Percentiles rank a stretch among this genome's conserved stretches.
These are phyloP conservation scores for Heterodera filipjevi DNA, from an alignment of 2,888 invertebrate species.

Conservation along the genomic window DNA sequence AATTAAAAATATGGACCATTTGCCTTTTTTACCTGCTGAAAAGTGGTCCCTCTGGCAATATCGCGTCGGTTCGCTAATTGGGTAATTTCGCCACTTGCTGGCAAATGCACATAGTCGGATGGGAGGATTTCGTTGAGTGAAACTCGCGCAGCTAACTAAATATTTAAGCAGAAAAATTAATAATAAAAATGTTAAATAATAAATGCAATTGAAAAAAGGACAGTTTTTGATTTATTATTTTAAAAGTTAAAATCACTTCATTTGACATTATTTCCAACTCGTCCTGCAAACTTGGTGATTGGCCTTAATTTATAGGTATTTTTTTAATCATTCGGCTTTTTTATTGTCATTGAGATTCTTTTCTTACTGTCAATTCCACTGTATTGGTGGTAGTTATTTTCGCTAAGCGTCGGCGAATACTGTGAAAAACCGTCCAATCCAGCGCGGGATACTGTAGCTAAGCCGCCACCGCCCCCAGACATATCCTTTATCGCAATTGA, in stretches of 20 bases:
- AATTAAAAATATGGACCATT: background rate
- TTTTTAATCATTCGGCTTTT: too few species aligned
- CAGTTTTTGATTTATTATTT: too few species aligned
- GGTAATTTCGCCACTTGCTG: background rate
- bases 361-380: constrained; percentile 1
- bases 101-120: background rate
- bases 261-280: background rate
- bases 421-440: background rate
- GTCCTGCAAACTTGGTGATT: background rate
- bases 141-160: constrained; percentile 17
- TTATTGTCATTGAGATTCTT: too few species aligned
- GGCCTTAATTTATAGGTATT: background rate
- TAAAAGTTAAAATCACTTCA: too few species aligned
- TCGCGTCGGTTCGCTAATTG: background rate
- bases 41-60: background rate
- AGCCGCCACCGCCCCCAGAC: background rate
- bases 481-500: background rate
- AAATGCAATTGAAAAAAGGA: too few species aligned
- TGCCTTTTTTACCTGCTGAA: background rate
- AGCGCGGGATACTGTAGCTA: background rate
- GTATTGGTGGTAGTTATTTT: background rate
- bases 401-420: background rate
- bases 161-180: background rate
- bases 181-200: too few species aligned
- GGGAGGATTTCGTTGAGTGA: background rate